Percentiles rank a stretch among this genome's conserved stretches.
Conservation (phyloP, 37 sponge, comb jelly and placozoan species). For the Theonella swinhoei region DNA sequence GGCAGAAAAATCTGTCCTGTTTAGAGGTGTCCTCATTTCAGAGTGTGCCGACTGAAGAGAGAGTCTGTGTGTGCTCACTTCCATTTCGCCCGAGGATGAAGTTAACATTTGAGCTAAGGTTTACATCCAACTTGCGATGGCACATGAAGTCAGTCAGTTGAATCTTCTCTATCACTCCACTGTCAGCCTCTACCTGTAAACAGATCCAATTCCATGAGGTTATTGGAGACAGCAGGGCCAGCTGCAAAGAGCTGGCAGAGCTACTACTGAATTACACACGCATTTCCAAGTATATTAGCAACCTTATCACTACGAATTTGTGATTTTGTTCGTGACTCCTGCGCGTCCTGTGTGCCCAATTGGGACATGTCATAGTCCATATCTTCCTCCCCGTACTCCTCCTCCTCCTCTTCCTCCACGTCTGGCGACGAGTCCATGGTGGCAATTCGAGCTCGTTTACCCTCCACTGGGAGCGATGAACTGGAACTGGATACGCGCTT, state of each 20-base stretch:
- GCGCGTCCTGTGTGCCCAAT: too few species aligned
- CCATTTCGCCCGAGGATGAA: constrained; percentile 98
- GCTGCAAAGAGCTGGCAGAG: too few species aligned
- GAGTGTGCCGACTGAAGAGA: background rate
- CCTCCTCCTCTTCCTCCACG: background rate
- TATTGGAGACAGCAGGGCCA: too few species aligned
- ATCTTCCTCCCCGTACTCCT: too few species aligned
- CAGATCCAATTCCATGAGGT: too few species aligned
- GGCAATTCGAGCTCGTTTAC: background rate
- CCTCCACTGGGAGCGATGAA: background rate
- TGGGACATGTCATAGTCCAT: too few species aligned
- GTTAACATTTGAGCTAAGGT: constrained; percentile 82
- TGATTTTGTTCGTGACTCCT: too few species aligned
- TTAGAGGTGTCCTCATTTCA: background rate
- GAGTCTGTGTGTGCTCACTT: constrained; percentile 68
- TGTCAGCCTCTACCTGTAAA: constrained; percentile 32
- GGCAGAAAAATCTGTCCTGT: background rate
- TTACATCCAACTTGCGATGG: constrained; percentile 80
- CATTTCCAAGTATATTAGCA: too few species aligned
- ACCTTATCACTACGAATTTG: too few species aligned
- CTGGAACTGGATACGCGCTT: background rate
- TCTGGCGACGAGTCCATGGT: background rate
- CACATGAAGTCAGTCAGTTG: constrained; percentile 95
- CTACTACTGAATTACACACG: too few species aligned
- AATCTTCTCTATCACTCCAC: constrained; percentile 84